Conservation (phyloP, 2,888 invertebrate species). For the Drosophila robusta region DNA sequence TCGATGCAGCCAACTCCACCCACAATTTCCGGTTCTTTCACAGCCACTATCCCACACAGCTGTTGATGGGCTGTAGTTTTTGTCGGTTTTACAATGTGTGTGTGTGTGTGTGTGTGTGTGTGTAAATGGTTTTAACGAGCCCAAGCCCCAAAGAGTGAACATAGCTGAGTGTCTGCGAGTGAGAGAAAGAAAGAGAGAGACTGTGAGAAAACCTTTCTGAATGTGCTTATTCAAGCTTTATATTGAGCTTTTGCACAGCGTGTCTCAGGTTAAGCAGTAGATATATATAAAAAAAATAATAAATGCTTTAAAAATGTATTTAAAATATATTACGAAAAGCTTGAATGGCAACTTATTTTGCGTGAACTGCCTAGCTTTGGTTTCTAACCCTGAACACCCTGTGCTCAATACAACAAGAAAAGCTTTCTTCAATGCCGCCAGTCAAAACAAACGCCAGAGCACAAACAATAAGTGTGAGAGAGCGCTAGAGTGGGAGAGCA, state of each 20-base stretch:
- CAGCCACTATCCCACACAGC: constrained; percentile 40
- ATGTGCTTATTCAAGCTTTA: constrained; percentile 20
- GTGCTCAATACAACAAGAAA: constrained; percentile 26
- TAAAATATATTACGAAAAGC: not conserved
- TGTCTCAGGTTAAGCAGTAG: constrained; percentile 2
- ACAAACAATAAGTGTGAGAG: constrained; percentile 9
- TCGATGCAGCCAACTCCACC: constrained; percentile 15
- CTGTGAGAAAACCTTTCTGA: constrained; percentile 2
- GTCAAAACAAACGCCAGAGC: constrained; percentile 51
- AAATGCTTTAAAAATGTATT: not conserved
- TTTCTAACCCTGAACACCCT: constrained; percentile 34
- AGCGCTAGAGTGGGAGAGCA: constrained; percentile 28
- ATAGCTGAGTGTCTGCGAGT: constrained; percentile 1
- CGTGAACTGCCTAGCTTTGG: not conserved
- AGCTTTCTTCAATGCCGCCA: constrained; percentile 46
- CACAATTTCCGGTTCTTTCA: constrained; percentile 34
- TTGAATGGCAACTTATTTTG: not conserved
- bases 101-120: constrained; percentile 10
- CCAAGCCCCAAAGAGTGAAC: constrained; percentile 9
- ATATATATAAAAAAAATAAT: not conserved
- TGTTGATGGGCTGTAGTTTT: constrained; percentile 37
- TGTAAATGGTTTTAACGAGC: constrained; percentile 16
- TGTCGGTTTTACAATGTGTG: constrained; percentile 18
- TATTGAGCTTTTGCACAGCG: constrained; percentile 21
- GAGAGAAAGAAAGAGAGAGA: not conserved